Base-by-base conservation (phyloP, 2,797 vertebrate species). In the Anomalospiza imberbis region DNA sequence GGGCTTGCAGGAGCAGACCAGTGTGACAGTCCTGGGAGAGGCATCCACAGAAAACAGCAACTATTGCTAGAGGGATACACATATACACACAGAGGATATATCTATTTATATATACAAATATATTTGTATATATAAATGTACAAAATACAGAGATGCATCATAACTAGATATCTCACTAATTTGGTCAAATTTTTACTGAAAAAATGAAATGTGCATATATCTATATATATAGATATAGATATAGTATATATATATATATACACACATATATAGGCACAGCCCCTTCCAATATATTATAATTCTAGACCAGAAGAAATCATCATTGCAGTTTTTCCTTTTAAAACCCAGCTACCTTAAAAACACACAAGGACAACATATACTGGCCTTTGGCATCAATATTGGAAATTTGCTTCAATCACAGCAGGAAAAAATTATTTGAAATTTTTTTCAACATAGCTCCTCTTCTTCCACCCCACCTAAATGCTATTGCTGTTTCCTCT, bases 341-440 rank as follows among this genome's bases (percentile, higher is more conserved):
- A 82, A 71, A 71, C 48, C 60, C 58, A 21, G 26, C 16, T 82
- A 91, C 28, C 22, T 90, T 86, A 73, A 67, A 92, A 90, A 34
- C 71, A 94, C 78, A 94, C 77, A 77, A 61, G 13, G 60, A 86
- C 82, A 95, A 34, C 48, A 74, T 50, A 60, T 2, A 28, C 51
- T 75, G 96, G 96, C 45, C 71, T 96, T 97, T 96, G 96, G 96
- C 96, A 97, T 95, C 95, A 91, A 47, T 61, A 74, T 31, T 40
- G 73, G 18, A 73, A 81, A 40, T 47, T 32, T 76, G 32, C 36
- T 87, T 58, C 20, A 88, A 88, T 82, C 36, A 57, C 19, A 63
- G 60, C 16, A 70, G 38, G 34, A 78, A 66, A 86, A 91, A 76
- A 29, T 7, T 0, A 73, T 32, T 53, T 10, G 32, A 28, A 54